phyloP scores from a whole-genome alignment of 2,113 vertebrate species.

The Hemiprocne comata region DNA sequence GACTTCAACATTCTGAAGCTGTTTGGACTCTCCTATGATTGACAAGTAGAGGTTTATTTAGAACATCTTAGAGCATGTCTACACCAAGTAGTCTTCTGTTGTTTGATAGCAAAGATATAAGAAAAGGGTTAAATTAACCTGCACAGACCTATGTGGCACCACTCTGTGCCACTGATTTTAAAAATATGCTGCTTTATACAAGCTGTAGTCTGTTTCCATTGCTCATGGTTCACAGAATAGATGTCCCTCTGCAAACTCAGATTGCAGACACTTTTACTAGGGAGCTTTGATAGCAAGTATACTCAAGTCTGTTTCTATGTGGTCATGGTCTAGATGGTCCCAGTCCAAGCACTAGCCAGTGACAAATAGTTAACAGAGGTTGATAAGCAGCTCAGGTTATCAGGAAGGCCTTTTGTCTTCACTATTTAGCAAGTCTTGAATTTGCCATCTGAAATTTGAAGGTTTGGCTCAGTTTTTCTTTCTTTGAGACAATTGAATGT shows the following conservation, averaged over 20 bases:
- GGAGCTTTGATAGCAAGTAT: background rate
- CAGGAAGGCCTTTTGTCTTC: background rate
- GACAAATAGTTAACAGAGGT: background rate
- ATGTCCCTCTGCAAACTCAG: background rate
- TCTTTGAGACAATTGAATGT: background rate
- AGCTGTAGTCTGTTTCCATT: background rate
- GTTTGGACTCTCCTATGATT: background rate
- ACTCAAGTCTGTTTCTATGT: background rate
- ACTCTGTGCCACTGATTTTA: background rate
- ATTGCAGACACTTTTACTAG: background rate
- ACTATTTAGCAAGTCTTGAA: background rate
- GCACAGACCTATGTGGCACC: background rate
- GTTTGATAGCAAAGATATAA: background rate
- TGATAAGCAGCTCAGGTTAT: background rate
- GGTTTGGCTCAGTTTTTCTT: background rate
- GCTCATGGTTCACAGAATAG: background rate
- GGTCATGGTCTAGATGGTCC: accelerated
- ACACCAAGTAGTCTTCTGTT: background rate
- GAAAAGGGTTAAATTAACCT: background rate
- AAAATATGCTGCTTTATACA: background rate
- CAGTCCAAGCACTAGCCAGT: background rate
- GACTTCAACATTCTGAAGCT: background rate
- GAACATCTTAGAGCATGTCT: background rate
- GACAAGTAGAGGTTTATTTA: background rate
- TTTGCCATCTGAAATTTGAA: background rate